Conservation (phyloP, 2,888 invertebrate genomes). For the Drosophila robusta region DNA sequence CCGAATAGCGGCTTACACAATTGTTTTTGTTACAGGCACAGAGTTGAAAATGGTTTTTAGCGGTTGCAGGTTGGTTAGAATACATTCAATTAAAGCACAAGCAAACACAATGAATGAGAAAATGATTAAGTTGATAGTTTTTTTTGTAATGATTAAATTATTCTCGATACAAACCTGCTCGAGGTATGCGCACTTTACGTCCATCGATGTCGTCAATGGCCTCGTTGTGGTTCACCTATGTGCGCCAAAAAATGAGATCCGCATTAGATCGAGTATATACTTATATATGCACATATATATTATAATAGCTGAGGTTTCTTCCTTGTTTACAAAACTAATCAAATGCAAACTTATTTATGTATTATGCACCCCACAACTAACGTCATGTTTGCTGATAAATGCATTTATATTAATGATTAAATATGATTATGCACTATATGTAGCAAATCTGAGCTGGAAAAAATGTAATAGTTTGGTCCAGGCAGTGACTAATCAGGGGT, state of each 20-base stretch:
- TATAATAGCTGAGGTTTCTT: background rate
- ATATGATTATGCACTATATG: background rate
- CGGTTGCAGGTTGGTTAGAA: constrained; percentile 17
- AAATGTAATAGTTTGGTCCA: constrained; percentile 20
- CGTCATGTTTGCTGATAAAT: constrained; percentile 35
- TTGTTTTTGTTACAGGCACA: constrained; percentile 23
- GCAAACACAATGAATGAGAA: constrained; percentile 14
- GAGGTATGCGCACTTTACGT: constrained; percentile 37
- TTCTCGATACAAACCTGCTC: constrained; percentile 61
- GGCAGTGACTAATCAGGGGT: constrained; percentile 53
- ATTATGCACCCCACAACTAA: constrained; percentile 23
- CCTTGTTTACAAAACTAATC: constrained; percentile 27
- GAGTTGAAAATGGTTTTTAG: constrained; percentile 7
- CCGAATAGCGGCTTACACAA: constrained; percentile 48
- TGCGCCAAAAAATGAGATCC: constrained; percentile 12
- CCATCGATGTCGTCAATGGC: constrained; percentile 38
- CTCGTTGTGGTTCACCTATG: constrained; percentile 46
- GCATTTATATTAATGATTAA: constrained; percentile 7
- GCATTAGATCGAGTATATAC: background rate
- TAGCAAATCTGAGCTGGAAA: background rate
- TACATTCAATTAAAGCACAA: constrained; percentile 25
- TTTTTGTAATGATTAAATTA: background rate
- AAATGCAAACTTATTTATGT: constrained; percentile 20
- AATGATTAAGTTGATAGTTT: background rate
- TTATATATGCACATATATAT: background rate